These are phyloP conservation scores for Podilymbus podiceps DNA, from an alignment of 2,113 vertebrate genomes.

Conservation along the genomic window DNA sequence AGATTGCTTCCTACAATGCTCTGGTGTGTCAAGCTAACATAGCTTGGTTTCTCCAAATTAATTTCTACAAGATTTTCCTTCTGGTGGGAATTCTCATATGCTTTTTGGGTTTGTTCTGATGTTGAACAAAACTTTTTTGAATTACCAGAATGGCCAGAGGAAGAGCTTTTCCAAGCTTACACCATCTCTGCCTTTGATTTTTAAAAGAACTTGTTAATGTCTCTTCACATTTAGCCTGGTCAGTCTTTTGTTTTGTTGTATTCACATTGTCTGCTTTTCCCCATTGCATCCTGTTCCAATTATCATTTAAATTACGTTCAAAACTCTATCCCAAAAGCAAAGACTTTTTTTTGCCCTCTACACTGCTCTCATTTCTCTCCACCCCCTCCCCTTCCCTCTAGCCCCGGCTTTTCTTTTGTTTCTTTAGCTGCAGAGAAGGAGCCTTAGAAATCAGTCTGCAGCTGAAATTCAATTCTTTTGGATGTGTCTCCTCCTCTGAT, in stretches of 20 bases:
- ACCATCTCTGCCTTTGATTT: not conserved
- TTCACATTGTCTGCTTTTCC: not conserved
- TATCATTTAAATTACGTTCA: slow-evolving; percentile 39
- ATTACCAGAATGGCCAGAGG: not conserved
- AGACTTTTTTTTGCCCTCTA: not conserved
- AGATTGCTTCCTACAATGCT: not conserved
- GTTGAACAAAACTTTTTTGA: not conserved
- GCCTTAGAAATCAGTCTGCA: not conserved
- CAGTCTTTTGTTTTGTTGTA: slow-evolving; percentile 2
- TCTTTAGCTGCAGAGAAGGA: not conserved
- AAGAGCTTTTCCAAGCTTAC: not conserved
- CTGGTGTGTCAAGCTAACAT: not conserved
- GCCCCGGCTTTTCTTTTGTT: not conserved
- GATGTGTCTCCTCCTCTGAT: not conserved
- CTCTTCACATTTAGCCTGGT: not conserved
- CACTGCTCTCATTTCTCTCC: not conserved
- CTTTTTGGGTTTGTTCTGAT: not conserved
- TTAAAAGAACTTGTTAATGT: not conserved
- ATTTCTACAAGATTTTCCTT: not conserved
- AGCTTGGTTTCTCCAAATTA: not conserved
- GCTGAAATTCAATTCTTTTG: not conserved
- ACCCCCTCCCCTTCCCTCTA: not conserved
- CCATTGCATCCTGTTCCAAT: not conserved
- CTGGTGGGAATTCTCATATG: not conserved
- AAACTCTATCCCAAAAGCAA: not conserved